Evolutionary conservation across 2,113 vertebrate species (phyloP), one percentile per base, ranked within the genome.

Genomic region (Butastur rufipennis): DNA sequence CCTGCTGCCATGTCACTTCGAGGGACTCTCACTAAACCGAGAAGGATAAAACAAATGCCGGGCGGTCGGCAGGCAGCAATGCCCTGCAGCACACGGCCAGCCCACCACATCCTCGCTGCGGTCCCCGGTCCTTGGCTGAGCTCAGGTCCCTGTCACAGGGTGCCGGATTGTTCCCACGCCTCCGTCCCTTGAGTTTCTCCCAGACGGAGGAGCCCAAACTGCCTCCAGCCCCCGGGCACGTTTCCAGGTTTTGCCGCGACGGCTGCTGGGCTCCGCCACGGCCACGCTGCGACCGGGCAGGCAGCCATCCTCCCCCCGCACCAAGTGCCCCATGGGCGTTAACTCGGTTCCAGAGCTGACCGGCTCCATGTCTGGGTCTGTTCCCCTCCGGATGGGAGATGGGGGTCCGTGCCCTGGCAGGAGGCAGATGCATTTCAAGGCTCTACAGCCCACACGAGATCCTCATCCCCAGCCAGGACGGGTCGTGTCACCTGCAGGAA

Each of bases 391-490:
- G 26, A 11, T 1, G 3, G 90, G 25, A 48, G 38, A 21, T 9
- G 47, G 22, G 29, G 11, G 10, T 36, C 66, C 0, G 0, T 34
- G 75, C 26, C 53, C 56, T 3, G 4, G 13, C 10, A 43, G 23
- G 40, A 58, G 34, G 6, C 6, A 74, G 43, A 18, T 16, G 50
- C 15, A 36, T 45, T 59, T 40, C 0, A 0, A 58, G 29, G 53
- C 38, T 80, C 56, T 6, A 6, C n/a, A 72, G 71, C 66, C 56
- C 10, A 1, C 0, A 0, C 0, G 1, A 45, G 68, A 32, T 42
- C 80, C 66, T 38, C 14, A 21, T 34, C 25, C 71, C 47, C 58
- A 45, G 25, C 14, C 17, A 23, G 43, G 42, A 53, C 0, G 27
- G 56, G 82, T 21, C 0, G 6, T 23, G 67, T 10, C 75, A 43